Percentiles rank a stretch among this genome's conserved stretches.
phyloP scores from a whole-genome alignment of 2,888 invertebrate species.

The Abrostola triplasia region DNA sequence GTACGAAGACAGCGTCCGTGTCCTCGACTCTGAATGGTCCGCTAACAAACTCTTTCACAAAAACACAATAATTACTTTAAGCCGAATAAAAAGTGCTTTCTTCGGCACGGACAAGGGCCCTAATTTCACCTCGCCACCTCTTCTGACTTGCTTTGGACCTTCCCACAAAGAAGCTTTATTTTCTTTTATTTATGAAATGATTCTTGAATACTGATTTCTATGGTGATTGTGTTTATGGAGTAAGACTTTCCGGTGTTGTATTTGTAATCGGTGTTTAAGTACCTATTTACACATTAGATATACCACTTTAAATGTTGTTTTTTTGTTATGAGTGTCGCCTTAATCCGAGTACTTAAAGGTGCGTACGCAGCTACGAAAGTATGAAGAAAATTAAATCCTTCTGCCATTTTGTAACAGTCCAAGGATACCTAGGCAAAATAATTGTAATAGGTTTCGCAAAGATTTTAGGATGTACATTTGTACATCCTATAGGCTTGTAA shows the following conservation, averaged over 20 bases:
- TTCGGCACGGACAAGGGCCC: constrained; percentile 76
- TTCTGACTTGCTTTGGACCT: constrained; percentile 57
- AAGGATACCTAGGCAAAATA: too few relatives aligned
- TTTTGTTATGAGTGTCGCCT: too few relatives aligned
- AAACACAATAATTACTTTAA: constrained; percentile 88
- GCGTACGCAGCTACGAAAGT: too few relatives aligned
- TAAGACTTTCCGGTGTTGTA: constrained; percentile 4
- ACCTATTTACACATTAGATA: too few relatives aligned
- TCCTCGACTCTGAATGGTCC: constrained; percentile 80
- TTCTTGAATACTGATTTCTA: constrained; percentile 39
- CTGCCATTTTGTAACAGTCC: too few relatives aligned
- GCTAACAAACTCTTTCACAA: constrained; percentile 89
- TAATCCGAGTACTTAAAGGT: too few relatives aligned
- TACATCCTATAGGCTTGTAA: too few relatives aligned
- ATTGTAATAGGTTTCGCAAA: too few relatives aligned
- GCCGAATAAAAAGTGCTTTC: constrained; percentile 86
- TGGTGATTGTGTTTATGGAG: constrained; percentile 4
- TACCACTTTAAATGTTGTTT: too few relatives aligned
- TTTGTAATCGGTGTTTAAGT: constrained; percentile 9
- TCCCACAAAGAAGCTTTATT: constrained; percentile 54
- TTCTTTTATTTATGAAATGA: constrained; percentile 44
- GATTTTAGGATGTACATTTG: too few relatives aligned
- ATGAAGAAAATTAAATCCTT: too few relatives aligned
- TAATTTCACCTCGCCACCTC: constrained; percentile 81
- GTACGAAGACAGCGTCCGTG: constrained; percentile 72